A percentile compares a stretch with the other conserved stretches of the same genome.
Evolutionary conservation across 2,797 vertebrate species (phyloP).

Genomic region (Cuniculus paca): DNA sequence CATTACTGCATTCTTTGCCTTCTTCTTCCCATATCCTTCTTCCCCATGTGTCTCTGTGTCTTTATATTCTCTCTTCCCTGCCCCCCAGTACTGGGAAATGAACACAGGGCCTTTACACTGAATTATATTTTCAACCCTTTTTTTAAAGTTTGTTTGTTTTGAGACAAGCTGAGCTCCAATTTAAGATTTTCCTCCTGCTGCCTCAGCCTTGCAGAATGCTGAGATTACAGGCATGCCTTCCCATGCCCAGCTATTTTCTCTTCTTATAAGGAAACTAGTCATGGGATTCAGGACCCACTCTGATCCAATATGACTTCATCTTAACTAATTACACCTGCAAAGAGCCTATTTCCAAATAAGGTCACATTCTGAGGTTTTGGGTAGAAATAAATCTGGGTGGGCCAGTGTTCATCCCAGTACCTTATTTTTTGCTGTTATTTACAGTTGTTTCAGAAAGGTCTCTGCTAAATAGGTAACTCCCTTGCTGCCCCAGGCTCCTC

Average conservation of each 20-base stretch:
- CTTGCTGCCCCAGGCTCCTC: background rate
- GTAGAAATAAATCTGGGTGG: background rate
- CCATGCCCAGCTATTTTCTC: background rate
- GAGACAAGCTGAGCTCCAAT: background rate
- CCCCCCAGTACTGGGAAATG: background rate
- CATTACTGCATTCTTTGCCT: fast-evolving
- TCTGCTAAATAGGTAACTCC: background rate
- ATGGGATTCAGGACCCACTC: background rate
- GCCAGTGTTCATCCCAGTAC: background rate
- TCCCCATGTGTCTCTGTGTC: background rate
- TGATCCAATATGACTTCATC: background rate
- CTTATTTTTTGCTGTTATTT: background rate
- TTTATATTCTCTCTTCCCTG: background rate
- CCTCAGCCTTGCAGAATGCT: background rate
- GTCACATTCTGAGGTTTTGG: background rate
- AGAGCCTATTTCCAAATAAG: background rate
- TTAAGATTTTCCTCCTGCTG: background rate
- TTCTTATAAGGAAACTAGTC: background rate
- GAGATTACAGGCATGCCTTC: background rate
- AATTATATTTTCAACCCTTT: background rate
- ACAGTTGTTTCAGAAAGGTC: background rate
- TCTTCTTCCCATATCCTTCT: background rate
- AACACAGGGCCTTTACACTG: background rate
- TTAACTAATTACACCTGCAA: background rate
- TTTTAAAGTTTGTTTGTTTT: background rate